Evolutionary conservation across 2,888 invertebrate genomes (phyloP).

Genomic region (Thumatha senex): DNA sequence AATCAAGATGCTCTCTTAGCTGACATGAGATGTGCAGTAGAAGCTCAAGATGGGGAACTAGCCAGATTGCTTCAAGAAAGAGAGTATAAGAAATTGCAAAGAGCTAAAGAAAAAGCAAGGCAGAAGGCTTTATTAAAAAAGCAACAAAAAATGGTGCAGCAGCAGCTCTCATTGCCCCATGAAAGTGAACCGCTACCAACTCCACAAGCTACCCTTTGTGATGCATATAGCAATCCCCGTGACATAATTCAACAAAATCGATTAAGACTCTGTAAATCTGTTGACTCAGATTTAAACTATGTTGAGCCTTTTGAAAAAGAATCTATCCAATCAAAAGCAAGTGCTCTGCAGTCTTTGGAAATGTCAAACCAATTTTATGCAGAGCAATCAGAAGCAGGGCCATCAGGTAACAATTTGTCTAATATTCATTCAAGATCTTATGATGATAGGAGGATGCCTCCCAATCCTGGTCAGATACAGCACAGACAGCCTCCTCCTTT

Average conservation of each 20-base stretch:
- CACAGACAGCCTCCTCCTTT: constrained; percentile 74
- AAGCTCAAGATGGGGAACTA: constrained; percentile 76
- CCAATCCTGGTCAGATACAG: constrained; percentile 47
- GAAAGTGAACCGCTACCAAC: constrained; percentile 30
- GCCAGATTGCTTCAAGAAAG: constrained; percentile 73
- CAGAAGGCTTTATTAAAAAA: constrained; percentile 76
- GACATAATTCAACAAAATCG: constrained; percentile 71
- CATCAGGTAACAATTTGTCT: constrained; percentile 51
- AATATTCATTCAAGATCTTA: constrained; percentile 58
- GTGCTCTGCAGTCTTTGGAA: constrained; percentile 72
- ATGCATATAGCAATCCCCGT: constrained; percentile 75
- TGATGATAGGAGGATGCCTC: constrained; percentile 52
- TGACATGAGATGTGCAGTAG: constrained; percentile 77
- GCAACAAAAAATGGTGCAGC: constrained; percentile 64
- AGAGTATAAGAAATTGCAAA: constrained; percentile 75
- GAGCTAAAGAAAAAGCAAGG: constrained; percentile 74
- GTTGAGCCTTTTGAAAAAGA: constrained; percentile 80
- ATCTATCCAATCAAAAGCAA: constrained; percentile 74
- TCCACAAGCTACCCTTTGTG: constrained; percentile 65
- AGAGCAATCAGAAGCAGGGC: constrained; percentile 55
- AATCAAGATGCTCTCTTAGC: constrained; percentile 66
- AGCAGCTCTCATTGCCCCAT: constrained; percentile 21
- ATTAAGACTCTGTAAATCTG: constrained; percentile 72
- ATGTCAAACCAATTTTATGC: constrained; percentile 68
- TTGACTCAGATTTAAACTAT: constrained; percentile 76